Percentiles rank a stretch among this genome's conserved stretches.
phyloP scores from a whole-genome alignment of 1,140 invertebrate species.

The Trichonephila inaurata region DNA sequence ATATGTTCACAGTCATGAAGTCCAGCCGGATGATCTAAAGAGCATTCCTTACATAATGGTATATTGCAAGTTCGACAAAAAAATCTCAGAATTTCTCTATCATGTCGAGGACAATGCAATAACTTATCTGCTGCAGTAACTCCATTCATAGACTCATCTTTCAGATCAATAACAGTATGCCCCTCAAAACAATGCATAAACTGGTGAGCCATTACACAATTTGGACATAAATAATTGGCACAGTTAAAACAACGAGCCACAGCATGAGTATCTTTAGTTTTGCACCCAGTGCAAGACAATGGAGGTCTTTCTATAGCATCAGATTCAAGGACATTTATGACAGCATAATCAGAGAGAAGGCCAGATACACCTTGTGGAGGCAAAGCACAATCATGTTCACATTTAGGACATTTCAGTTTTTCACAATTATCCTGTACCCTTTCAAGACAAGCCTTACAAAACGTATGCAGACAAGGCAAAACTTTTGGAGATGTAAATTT shows the following conservation, averaged over 20 bases:
- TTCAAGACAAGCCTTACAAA: slow-evolving; percentile 90
- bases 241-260: slow-evolving; percentile 95
- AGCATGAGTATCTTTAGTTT: slow-evolving; percentile 91
- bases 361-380: slow-evolving; percentile 83
- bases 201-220: slow-evolving; percentile 98
- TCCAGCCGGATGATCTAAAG: slow-evolving; percentile 91
- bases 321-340: slow-evolving; percentile 83
- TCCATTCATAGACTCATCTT: slow-evolving; percentile 86
- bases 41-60: slow-evolving; percentile 96
- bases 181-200: slow-evolving; percentile 99
- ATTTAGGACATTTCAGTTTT: slow-evolving; percentile 90
- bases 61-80: slow-evolving; percentile 94
- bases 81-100: slow-evolving; percentile 92
- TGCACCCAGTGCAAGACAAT: slow-evolving; percentile 89
- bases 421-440: slow-evolving; percentile 84
- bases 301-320: slow-evolving; percentile 76
- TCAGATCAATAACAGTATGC: slow-evolving; percentile 94
- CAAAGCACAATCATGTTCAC: slow-evolving; percentile 86
- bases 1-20: slow-evolving; percentile 94
- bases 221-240: slow-evolving; percentile 95
- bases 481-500: slow-evolving; percentile 87
- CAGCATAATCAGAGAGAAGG: slow-evolving; percentile 86
- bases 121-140: slow-evolving; percentile 83
- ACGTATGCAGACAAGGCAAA: slow-evolving; percentile 90
- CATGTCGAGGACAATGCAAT: slow-evolving; percentile 92